phyloP scores from a whole-genome alignment of 2,888 invertebrate genomes.

The Acleris cristana region DNA sequence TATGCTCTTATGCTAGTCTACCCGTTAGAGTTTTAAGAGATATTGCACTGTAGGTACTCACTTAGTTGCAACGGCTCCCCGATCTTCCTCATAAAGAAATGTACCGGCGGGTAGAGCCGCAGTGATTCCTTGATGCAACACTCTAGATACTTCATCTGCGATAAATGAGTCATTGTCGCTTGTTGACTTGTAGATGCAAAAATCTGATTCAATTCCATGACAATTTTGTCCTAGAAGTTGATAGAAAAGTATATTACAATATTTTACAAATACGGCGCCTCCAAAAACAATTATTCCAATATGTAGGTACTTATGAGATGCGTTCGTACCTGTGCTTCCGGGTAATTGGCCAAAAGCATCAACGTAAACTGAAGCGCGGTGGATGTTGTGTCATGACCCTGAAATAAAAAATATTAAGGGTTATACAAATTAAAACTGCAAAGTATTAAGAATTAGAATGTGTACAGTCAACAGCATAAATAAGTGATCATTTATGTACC shows the following conservation, averaged over 20 bases:
- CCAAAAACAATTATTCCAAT: background rate
- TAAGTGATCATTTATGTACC: too few species aligned
- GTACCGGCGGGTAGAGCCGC: conserved; percentile 85
- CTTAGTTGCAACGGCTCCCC: conserved; percentile 80
- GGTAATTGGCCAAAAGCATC: conserved; percentile 73
- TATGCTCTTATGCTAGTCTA: too few species aligned
- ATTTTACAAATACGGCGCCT: background rate
- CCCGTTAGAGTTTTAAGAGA: too few species aligned
- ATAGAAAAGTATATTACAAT: background rate
- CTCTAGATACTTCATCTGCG: conserved; percentile 84
- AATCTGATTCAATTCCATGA: conserved; percentile 76
- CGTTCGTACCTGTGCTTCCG: conserved; percentile 54
- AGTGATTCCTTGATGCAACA: conserved; percentile 86
- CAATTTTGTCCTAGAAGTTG: conserved; percentile 58
- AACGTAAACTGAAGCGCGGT: conserved; percentile 67
- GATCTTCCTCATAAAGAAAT: conserved; percentile 79
- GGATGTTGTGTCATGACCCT: conserved; percentile 83
- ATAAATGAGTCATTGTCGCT: conserved; percentile 77
- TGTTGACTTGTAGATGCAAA: conserved; percentile 68
- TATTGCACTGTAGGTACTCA: conserved; percentile 47
- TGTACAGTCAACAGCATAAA: too few species aligned
- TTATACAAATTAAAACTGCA: conserved; percentile 72
- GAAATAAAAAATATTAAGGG: conserved; percentile 43
- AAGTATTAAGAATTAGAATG: conserved; percentile 37
- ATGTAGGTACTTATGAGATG: background rate